Conservation (phyloP, 1,140 invertebrate genomes). For the Apolygus lucorum region DNA sequence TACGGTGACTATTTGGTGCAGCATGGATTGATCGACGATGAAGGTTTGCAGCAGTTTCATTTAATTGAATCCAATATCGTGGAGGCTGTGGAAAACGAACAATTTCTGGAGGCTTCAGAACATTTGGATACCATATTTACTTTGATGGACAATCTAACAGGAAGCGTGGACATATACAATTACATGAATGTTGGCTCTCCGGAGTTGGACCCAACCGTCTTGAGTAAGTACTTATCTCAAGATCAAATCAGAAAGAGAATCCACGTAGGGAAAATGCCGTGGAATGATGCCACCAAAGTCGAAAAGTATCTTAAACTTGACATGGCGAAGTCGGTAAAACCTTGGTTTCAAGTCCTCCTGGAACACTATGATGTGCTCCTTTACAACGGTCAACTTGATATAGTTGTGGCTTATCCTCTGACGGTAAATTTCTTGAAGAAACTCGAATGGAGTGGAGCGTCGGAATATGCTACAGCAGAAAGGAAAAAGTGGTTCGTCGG, state of each 20-base stretch:
- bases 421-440: constrained; percentile 52
- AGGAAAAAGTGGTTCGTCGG: constrained; percentile 37
- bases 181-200: no score
- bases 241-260: constrained; percentile 70
- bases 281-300: constrained; percentile 42
- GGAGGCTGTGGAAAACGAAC: not conserved
- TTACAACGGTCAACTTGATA: no score
- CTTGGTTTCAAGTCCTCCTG: constrained; percentile 60
- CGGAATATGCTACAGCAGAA: constrained; percentile 53
- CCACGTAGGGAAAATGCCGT: constrained; percentile 68
- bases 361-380: constrained; percentile 59
- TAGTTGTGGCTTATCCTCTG: no score
- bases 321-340: constrained; percentile 72
- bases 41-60: constrained; percentile 61
- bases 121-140: constrained; percentile 21
- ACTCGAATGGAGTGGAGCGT: constrained; percentile 55
- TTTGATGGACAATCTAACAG: constrained; percentile 25
- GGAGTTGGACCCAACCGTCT: constrained; percentile 58
- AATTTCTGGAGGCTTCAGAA: constrained; percentile 23
- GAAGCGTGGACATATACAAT: no score
- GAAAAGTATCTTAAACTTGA: constrained; percentile 62
- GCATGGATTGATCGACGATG: no score
- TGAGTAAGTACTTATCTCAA: constrained; percentile 67
- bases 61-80: constrained; percentile 25
- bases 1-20: constrained; percentile 75